A percentile compares a stretch with the other conserved stretches of the same genome.
phyloP scores from a whole-genome alignment of 2,888 invertebrate genomes.

The Dusona sp. region DNA sequence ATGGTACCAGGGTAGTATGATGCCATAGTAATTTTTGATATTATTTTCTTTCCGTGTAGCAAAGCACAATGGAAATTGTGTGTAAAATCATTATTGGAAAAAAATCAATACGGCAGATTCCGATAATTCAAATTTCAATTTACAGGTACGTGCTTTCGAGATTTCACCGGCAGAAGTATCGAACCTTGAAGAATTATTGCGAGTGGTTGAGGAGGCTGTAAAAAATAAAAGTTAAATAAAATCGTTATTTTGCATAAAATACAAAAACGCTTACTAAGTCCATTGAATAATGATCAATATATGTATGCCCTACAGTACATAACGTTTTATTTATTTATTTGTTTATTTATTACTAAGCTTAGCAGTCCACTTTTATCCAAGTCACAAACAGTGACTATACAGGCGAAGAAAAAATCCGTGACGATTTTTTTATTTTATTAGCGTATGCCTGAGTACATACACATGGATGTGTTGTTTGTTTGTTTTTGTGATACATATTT shows the following conservation, averaged over 20 bases:
- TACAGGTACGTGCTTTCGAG: conserved; percentile 86
- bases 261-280: conserved; percentile 30
- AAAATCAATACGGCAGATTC: conserved; percentile 11
- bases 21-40: no score
- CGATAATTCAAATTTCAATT: conserved; percentile 59
- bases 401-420: conserved; percentile 55
- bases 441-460: conserved; percentile 68
- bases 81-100: not conserved
- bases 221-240: conserved; percentile 82
- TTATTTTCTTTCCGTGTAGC: no score
- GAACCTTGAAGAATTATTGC: conserved; percentile 87
- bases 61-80: not conserved
- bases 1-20: no score
- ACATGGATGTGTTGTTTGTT: conserved; percentile 56
- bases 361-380: not conserved
- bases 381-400: conserved; percentile 5
- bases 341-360: conserved; percentile 3
- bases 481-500: conserved; percentile 65
- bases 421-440: conserved; percentile 66
- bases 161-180: conserved; percentile 87
- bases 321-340: not conserved
- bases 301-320: conserved; percentile 5
- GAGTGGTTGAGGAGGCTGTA: conserved; percentile 88
- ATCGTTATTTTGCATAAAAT: conserved; percentile 28
- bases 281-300: not conserved